Conservation (phyloP, 2,113 vertebrate species). For the Labrus mixtus region DNA sequence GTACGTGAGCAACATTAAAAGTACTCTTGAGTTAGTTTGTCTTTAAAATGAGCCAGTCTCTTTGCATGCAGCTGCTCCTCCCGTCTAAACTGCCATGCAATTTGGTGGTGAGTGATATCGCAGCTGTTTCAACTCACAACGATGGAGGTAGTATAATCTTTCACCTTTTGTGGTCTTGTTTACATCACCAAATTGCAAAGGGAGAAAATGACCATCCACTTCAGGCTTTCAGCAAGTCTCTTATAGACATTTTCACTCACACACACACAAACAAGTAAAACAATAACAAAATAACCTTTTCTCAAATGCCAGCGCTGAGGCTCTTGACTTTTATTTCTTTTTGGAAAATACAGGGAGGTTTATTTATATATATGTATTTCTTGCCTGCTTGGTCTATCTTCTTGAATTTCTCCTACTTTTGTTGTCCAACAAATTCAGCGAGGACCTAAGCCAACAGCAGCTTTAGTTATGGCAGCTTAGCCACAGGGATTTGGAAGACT, state of each 20-base stretch:
- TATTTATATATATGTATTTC: conserved; percentile 45
- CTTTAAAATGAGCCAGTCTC: conserved; percentile 19
- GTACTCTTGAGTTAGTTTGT: neutral
- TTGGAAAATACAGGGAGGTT: conserved; percentile 37
- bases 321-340: conserved; percentile 56
- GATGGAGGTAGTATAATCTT: conserved; percentile 30
- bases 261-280: conserved; percentile 57
- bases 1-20: conserved; percentile 5
- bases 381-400: conserved; percentile 25
- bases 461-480: conserved; percentile 77
- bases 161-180: conserved; percentile 48
- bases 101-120: conserved; percentile 44
- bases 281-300: conserved; percentile 68
- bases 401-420: conserved; percentile 56
- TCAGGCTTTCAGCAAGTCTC: conserved; percentile 22
- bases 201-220: conserved; percentile 46
- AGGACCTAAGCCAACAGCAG: conserved; percentile 54
- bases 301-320: conserved; percentile 62
- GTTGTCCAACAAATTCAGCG: conserved; percentile 62
- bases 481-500: conserved; percentile 62
- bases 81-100: conserved; percentile 30
- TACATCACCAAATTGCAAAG: conserved; percentile 45
- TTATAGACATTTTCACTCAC: neutral
- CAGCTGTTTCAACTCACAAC: conserved; percentile 40
- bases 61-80: conserved; percentile 32